Evolutionary conservation across 2,888 invertebrate species (phyloP).

Genomic region (Ochropleura leucogaster): DNA sequence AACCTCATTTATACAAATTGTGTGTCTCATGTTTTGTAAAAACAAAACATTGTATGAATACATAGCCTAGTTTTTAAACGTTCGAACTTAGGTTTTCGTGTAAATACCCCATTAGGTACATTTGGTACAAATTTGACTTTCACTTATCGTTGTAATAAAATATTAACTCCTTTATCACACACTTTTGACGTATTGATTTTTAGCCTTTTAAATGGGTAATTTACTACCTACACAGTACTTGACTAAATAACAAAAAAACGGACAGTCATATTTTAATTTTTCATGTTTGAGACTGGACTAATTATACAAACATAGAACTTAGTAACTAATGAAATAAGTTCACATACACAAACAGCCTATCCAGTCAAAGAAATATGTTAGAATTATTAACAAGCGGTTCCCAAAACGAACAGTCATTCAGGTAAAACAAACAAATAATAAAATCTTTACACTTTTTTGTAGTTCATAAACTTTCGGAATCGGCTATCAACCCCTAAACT

Average conservation of each 20-base stretch:
- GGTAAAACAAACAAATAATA: conserved; percentile 67
- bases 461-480: conserved; percentile 77
- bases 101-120: background rate
- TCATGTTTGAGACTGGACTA: too few species aligned
- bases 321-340: too few species aligned
- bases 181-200: conserved; percentile 2
- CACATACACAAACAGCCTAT: too few species aligned
- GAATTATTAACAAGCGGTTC: conserved; percentile 11
- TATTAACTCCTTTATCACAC: conserved; percentile 7
- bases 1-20: background rate
- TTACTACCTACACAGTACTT: conserved; percentile 5
- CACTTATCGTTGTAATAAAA: conserved; percentile 13
- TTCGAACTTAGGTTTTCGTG: background rate
- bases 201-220: background rate
- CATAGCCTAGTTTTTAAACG: too few species aligned
- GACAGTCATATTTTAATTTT: background rate
- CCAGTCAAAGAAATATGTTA: background rate
- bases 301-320: too few species aligned
- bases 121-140: conserved; percentile 9
- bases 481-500: conserved; percentile 75
- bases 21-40: background rate
- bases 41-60: too few species aligned
- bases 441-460: conserved; percentile 70
- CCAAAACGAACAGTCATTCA: conserved; percentile 57
- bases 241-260: background rate